phyloP scores from a whole-genome alignment of 2,113 vertebrate genomes.

The Cariama cristata region DNA sequence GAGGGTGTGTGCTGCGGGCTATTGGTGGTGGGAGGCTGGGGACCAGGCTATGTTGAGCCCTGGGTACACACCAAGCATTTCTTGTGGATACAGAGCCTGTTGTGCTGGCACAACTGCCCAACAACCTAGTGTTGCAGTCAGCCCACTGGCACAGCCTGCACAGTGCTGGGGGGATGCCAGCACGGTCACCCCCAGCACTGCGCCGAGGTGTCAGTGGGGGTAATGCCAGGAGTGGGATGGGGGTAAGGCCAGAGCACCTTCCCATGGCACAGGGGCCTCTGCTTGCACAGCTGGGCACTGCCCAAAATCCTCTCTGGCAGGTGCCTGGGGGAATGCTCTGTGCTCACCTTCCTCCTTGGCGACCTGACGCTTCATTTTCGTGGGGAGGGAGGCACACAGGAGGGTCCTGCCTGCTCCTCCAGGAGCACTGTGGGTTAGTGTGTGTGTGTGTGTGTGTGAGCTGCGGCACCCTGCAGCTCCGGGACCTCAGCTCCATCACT shows the following conservation, averaged over 20 bases:
- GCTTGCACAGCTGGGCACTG: background rate
- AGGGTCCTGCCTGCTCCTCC: background rate
- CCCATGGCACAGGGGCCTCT: background rate
- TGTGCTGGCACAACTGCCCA: background rate
- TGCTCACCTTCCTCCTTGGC: background rate
- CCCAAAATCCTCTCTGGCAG: background rate
- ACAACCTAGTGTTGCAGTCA: background rate
- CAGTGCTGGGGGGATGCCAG: background rate
- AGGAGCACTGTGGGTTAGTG: background rate
- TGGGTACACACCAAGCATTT: background rate
- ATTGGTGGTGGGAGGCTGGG: rapidly evolving
- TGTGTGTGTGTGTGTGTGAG: too few relatives aligned
- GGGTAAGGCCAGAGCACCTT: background rate
- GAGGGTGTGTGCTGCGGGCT: background rate
- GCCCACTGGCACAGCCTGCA: background rate
- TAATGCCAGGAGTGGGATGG: background rate
- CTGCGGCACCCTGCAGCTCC: background rate
- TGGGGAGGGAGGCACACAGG: too few relatives aligned
- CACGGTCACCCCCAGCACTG: rapidly evolving
- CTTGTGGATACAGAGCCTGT: background rate
- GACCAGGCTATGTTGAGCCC: too few relatives aligned
- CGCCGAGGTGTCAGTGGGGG: too few relatives aligned
- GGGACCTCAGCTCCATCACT: background rate
- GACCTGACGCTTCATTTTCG: background rate
- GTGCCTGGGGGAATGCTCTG: background rate